phyloP scores from a whole-genome alignment of 2,888 invertebrate genomes.

The Octonoba sinensis region DNA sequence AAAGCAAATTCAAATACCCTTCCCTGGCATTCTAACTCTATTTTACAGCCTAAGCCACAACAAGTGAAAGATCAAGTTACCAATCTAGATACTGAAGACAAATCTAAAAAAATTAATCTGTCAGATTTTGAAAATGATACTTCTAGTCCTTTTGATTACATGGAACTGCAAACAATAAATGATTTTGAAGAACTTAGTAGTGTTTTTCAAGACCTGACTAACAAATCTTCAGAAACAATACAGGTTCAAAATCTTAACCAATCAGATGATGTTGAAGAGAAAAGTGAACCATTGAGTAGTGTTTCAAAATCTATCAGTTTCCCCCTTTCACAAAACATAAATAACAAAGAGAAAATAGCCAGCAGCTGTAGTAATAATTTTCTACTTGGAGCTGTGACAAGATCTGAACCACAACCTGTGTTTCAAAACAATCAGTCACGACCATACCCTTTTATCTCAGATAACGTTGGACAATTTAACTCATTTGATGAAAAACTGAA shows the following conservation, averaged over 20 bases:
- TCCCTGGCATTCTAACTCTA: conserved; percentile 34
- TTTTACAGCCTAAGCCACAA: conserved; percentile 39
- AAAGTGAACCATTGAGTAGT: not conserved
- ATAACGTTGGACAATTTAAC: too few species aligned
- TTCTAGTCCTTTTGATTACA: conserved; percentile 92
- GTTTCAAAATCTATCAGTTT: conserved; percentile 38
- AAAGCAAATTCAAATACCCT: conserved; percentile 14
- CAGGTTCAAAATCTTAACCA: not conserved
- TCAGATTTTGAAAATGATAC: conserved; percentile 90
- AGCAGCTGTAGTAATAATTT: conserved; percentile 1
- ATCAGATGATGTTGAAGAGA: not conserved
- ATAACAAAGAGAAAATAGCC: not conserved
- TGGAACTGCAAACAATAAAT: conserved; percentile 91
- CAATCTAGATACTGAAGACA: not conserved
- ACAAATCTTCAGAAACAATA: not conserved
- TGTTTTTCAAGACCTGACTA: conserved; percentile 73
- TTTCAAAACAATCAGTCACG: too few species aligned
- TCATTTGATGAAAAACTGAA: too few species aligned
- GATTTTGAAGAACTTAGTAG: conserved; percentile 91
- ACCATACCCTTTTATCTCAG: too few species aligned
- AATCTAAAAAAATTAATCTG: conserved; percentile 47
- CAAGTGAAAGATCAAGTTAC: conserved; percentile 17
- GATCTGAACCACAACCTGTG: too few species aligned
- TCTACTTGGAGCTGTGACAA: not conserved
- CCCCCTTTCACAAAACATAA: not conserved